Conservation (phyloP, 2,113 vertebrate species). For the Otis tarda region DNA sequence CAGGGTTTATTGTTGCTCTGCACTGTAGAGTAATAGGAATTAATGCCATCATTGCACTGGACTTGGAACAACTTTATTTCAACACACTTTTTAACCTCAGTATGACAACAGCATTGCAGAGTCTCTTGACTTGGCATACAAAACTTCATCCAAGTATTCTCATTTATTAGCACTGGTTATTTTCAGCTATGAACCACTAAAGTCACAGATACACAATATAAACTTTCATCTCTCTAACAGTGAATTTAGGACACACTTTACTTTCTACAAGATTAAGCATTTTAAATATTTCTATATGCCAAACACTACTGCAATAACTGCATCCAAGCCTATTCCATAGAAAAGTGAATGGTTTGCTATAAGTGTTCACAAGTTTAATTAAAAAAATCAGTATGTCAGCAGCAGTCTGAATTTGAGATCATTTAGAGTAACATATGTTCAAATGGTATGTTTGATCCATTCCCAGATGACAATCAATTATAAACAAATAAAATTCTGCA, state of each 20-base stretch:
- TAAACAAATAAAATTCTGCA: background rate
- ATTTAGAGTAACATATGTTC: background rate
- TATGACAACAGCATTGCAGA: background rate
- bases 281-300: background rate
- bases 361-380: background rate
- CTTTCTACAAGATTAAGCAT: background rate
- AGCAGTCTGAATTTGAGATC: background rate
- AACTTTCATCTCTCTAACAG: background rate
- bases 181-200: background rate
- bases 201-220: background rate
- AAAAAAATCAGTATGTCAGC: background rate
- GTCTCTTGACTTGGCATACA: background rate
- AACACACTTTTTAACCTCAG: background rate
- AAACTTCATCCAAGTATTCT: background rate
- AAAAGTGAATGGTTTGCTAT: background rate
- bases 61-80: constrained; percentile 38
- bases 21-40: constrained; percentile 13
- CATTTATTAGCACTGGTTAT: background rate
- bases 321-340: background rate
- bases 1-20: constrained; percentile 50
- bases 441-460: background rate
- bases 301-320: background rate
- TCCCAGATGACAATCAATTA: background rate
- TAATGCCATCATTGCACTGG: background rate
- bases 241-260: background rate